phyloP scores from a whole-genome alignment of 1,140 invertebrate genomes.

The Drosophila biarmipes region DNA sequence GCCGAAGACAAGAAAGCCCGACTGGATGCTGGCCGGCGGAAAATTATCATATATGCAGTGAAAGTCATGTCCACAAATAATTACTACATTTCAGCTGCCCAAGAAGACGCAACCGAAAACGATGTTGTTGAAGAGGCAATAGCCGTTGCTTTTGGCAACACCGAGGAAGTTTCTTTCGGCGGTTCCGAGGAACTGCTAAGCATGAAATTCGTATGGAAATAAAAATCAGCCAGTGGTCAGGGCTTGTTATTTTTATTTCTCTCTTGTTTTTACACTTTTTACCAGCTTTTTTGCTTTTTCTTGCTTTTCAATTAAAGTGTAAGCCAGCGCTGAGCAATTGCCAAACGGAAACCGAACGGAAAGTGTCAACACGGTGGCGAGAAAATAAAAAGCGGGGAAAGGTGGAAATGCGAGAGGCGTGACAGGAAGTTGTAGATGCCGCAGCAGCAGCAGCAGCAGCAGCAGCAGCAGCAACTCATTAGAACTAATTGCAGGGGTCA shows the following conservation, averaged over 20 bases:
- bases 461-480: conserved; percentile 45
- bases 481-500: conserved; percentile 52
- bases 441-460: conserved; percentile 10
- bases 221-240: conserved; percentile 27
- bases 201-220: conserved; percentile 29
- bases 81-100: conserved; percentile 39
- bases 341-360: conserved; percentile 53
- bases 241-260: conserved; percentile 16
- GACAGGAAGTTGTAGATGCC: conserved; percentile 51
- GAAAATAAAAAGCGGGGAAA: conserved; percentile 6
- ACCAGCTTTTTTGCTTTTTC: conserved; percentile 6
- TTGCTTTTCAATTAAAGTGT: conserved; percentile 47
- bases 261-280: conserved; percentile 9
- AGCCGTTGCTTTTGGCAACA: background rate
- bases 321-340: conserved; percentile 34
- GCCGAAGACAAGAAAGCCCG: background rate
- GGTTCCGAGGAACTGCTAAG: conserved; percentile 6
- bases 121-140: conserved; percentile 11
- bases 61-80: conserved; percentile 57
- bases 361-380: conserved; percentile 46
- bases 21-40: conserved; percentile 29
- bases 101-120: conserved; percentile 27
- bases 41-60: conserved; percentile 47
- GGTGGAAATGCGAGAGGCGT: conserved; percentile 40
- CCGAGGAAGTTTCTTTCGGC: conserved; percentile 11